These are phyloP conservation scores for Aramus guarauna DNA, from an alignment of 2,113 vertebrate species.

Conservation along the genomic window DNA sequence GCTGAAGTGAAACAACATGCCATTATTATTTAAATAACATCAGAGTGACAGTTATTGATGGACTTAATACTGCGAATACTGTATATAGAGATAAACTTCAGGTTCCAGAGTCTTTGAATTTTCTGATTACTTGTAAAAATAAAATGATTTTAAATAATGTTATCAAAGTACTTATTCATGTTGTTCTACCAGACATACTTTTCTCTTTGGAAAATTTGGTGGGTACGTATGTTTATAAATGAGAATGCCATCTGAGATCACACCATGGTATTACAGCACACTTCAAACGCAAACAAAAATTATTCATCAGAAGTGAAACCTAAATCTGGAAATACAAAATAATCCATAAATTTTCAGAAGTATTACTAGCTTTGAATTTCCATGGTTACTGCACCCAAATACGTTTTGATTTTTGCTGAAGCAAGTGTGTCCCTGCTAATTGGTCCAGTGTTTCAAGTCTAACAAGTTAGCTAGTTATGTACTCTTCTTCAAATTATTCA, in stretches of 20 bases:
- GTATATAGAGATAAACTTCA: not conserved
- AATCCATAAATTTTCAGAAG: not conserved
- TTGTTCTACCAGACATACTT: not conserved
- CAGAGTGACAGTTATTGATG: not conserved
- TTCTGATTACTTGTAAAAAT: not conserved
- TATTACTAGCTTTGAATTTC: conserved; percentile 1
- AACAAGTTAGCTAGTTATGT: not conserved
- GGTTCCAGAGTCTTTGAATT: not conserved
- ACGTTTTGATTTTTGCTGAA: not conserved
- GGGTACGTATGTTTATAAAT: not conserved
- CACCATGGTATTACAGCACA: not conserved
- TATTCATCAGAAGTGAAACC: not conserved
- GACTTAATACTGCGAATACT: not conserved
- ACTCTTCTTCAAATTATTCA: not conserved
- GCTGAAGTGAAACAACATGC: not conserved
- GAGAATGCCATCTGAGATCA: not conserved
- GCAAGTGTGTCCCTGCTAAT: not conserved
- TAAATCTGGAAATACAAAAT: conserved; percentile 20
- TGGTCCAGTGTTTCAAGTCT: not conserved
- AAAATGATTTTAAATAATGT: not conserved
- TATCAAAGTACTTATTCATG: not conserved
- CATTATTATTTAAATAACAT: not conserved
- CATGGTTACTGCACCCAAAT: conserved; percentile 20
- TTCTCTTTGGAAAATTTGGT: not conserved
- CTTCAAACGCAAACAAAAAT: conserved; percentile 3